Conservation (phyloP, 2,113 vertebrate genomes). For the Strigops habroptila region DNA sequence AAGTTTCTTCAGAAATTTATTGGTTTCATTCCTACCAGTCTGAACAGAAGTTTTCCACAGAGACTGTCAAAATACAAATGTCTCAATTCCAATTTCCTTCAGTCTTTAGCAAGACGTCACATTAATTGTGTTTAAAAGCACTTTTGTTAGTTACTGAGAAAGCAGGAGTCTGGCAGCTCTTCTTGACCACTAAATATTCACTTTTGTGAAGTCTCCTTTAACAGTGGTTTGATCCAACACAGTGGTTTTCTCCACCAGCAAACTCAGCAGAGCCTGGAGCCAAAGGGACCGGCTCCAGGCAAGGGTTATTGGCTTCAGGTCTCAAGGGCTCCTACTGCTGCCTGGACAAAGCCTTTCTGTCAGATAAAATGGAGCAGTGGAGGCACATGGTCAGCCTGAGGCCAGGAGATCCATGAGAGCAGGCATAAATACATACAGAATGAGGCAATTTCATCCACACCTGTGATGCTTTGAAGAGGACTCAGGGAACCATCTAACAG, state of each 20-base stretch:
- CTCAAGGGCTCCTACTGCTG: slow-evolving; percentile 12
- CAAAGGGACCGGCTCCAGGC: slow-evolving; percentile 34
- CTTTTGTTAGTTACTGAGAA: slow-evolving; percentile 55
- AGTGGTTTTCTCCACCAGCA: slow-evolving; percentile 47
- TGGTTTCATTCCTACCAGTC: slow-evolving; percentile 56
- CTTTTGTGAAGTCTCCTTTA: slow-evolving; percentile 38
- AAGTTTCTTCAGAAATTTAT: slow-evolving; percentile 55
- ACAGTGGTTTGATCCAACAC: slow-evolving; percentile 2
- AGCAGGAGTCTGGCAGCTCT: slow-evolving; percentile 47
- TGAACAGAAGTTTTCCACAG: slow-evolving; percentile 54
- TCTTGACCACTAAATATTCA: slow-evolving; percentile 42
- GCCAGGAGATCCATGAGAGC: background rate
- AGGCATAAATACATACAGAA: background rate
- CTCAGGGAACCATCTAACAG: background rate
- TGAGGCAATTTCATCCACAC: background rate
- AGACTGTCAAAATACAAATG: slow-evolving; percentile 50
- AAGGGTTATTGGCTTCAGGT: slow-evolving; percentile 4
- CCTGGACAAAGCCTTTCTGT: slow-evolving; percentile 14
- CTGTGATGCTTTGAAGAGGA: background rate
- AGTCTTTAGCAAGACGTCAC: slow-evolving; percentile 32
- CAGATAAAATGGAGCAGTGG: background rate
- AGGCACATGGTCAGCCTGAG: background rate
- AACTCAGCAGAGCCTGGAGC: slow-evolving; percentile 46
- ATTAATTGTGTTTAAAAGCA: slow-evolving; percentile 51
- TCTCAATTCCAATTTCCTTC: slow-evolving; percentile 49